Percentiles rank a stretch among this genome's conserved stretches.
phyloP scores from a whole-genome alignment of 2,113 vertebrate genomes.

The Plotosus lineatus region DNA sequence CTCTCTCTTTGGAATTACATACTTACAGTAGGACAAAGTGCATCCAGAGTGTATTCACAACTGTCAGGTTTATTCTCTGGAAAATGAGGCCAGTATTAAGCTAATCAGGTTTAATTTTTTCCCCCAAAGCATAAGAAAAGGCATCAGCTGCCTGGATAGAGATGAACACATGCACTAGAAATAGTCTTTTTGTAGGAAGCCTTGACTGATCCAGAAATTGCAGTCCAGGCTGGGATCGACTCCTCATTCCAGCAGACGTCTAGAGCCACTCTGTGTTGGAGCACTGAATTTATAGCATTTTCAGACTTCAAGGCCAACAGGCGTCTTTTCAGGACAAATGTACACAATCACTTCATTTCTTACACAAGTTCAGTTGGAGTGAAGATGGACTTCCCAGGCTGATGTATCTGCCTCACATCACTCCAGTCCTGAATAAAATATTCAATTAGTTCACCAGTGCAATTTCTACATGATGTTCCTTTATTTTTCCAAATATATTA shows the following conservation, averaged over 20 bases:
- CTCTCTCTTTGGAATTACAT: not conserved
- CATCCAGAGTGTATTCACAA: constrained; percentile 25
- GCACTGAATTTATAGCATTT: not conserved
- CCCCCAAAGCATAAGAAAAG: constrained; percentile 62
- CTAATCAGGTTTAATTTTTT: constrained; percentile 55
- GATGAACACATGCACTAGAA: not conserved
- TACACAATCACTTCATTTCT: not conserved
- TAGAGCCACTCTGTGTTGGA: not conserved
- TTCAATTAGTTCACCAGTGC: not conserved
- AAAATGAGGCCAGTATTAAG: constrained; percentile 21
- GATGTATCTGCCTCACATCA: not conserved
- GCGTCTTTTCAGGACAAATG: constrained; percentile 14
- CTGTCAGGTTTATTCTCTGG: constrained; percentile 30
- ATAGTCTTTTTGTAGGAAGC: constrained; percentile 12
- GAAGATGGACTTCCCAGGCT: not conserved
- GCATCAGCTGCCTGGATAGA: constrained; percentile 55
- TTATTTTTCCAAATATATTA: not conserved
- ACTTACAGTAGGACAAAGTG: constrained; percentile 2
- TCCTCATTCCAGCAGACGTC: constrained; percentile 26
- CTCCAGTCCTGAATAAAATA: not conserved
- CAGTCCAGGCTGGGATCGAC: constrained; percentile 21
- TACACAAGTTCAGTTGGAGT: not conserved
- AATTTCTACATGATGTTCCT: not conserved
- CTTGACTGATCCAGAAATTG: constrained; percentile 47
- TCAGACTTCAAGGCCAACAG: constrained; percentile 51